Evolutionary conservation across 92 coral and sea anemone genomes (phyloP).

Genomic region (Palythoa caribaeorum): DNA sequence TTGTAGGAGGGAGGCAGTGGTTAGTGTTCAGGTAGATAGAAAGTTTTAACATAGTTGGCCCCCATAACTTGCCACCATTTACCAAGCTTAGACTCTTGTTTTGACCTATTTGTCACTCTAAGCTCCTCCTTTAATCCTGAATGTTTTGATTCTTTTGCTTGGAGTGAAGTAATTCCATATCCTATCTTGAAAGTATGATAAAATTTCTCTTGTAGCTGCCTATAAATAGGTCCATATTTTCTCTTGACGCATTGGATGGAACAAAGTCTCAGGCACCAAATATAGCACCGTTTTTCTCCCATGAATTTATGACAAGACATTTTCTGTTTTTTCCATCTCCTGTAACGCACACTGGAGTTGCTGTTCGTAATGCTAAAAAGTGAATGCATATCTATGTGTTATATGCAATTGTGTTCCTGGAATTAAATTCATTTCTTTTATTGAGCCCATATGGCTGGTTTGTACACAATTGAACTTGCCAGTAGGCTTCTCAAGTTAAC

Average conservation of each 20-base stretch:
- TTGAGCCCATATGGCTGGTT: too few relatives aligned
- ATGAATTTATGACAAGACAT: constrained; percentile 59
- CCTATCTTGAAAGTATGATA: constrained; percentile 53
- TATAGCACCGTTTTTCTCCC: constrained; percentile 62
- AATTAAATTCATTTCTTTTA: too few relatives aligned
- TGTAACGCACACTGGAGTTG: neutral
- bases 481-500: too few relatives aligned
- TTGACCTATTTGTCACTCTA: constrained; percentile 53
- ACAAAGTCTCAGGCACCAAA: constrained; percentile 83
- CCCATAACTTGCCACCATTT: constrained; percentile 53
- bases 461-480: too few relatives aligned
- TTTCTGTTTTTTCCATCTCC: constrained; percentile 1
- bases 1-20: constrained; percentile 58
- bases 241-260: constrained; percentile 59
- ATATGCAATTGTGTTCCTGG: too few relatives aligned
- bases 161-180: constrained; percentile 66
- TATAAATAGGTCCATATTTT: constrained; percentile 59
- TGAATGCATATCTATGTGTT: too few relatives aligned
- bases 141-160: constrained; percentile 67
- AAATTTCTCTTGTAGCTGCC: constrained; percentile 50
- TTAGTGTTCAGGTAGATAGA: constrained; percentile 56
- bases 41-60: constrained; percentile 19
- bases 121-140: constrained; percentile 55
- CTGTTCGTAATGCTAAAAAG: constrained; percentile 19
- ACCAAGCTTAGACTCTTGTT: neutral